phyloP scores from a whole-genome alignment of 2,888 invertebrate genomes.

The Macroteleia sp. region DNA sequence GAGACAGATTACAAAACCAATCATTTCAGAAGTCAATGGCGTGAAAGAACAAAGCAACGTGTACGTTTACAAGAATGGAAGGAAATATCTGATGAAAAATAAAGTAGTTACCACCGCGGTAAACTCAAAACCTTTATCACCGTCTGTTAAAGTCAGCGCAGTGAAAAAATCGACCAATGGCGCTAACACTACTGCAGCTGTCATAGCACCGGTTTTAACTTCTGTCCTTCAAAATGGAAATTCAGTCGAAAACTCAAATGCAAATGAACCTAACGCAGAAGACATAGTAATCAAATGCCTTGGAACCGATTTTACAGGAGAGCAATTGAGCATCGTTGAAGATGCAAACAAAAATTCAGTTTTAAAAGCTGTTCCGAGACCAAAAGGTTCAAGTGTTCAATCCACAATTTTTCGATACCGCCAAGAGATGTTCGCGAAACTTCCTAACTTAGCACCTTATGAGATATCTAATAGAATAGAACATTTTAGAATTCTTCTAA shows the following conservation, averaged over 20 bases:
- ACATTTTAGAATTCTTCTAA: conserved; percentile 18
- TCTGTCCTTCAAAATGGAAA: not conserved
- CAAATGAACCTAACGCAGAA: not conserved
- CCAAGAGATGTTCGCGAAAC: conserved; percentile 25
- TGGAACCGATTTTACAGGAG: conserved; percentile 28
- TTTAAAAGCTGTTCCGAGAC: not conserved
- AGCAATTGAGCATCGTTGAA: conserved; percentile 10
- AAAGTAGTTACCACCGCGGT: not conserved
- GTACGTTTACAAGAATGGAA: not conserved
- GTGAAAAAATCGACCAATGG: too few relatives aligned
- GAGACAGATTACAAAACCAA: not conserved
- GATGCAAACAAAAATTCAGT: conserved; percentile 4
- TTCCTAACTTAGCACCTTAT: conserved; percentile 4
- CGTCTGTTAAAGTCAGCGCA: too few relatives aligned
- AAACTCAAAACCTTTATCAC: not conserved
- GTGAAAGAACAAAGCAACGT: not conserved
- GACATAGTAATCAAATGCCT: not conserved
- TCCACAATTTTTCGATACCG: conserved; percentile 21
- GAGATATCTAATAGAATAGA: conserved; percentile 11
- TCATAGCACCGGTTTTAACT: too few relatives aligned
- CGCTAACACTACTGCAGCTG: too few relatives aligned
- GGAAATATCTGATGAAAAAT: conserved; percentile 1
- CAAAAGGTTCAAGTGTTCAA: not conserved
- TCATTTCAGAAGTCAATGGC: not conserved
- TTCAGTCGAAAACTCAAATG: too few relatives aligned